A percentile compares a stretch with the other conserved stretches of the same genome.
These are phyloP conservation scores for Pipra filicauda DNA, from an alignment of 2,113 vertebrate genomes.

Conservation along the genomic window DNA sequence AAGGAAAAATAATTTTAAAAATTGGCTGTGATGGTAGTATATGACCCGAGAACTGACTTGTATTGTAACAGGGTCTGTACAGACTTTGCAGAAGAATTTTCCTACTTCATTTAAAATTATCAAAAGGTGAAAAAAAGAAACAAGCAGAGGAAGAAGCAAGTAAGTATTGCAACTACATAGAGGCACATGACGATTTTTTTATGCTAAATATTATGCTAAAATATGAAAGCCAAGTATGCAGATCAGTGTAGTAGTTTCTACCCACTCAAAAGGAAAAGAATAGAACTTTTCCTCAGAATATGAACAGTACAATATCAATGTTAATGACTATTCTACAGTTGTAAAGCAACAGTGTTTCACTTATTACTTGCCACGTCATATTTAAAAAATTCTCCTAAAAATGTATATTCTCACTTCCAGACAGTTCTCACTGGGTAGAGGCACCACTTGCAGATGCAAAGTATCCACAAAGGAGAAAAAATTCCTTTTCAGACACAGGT, in stretches of 20 bases:
- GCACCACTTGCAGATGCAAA: background rate
- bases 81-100: background rate
- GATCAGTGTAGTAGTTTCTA: background rate
- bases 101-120: background rate
- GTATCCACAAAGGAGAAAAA: background rate
- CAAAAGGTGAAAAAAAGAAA: background rate
- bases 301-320: background rate
- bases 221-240: background rate
- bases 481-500: background rate
- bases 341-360: background rate
- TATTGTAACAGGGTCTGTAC: background rate
- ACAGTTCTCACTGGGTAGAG: background rate
- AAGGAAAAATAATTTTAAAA: background rate
- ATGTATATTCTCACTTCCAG: background rate
- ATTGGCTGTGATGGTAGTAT: rapidly evolving
- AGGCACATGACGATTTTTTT: background rate
- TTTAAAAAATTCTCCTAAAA: background rate
- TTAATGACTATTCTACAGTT: background rate
- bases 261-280: background rate
- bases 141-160: background rate
- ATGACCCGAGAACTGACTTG: background rate
- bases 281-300: background rate
- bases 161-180: background rate
- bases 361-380: background rate
- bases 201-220: background rate